Percentiles rank a stretch among this genome's conserved stretches.
Evolutionary conservation across 2,797 vertebrate genomes (phyloP).

Genomic region (Aplochiton taeniatus): DNA sequence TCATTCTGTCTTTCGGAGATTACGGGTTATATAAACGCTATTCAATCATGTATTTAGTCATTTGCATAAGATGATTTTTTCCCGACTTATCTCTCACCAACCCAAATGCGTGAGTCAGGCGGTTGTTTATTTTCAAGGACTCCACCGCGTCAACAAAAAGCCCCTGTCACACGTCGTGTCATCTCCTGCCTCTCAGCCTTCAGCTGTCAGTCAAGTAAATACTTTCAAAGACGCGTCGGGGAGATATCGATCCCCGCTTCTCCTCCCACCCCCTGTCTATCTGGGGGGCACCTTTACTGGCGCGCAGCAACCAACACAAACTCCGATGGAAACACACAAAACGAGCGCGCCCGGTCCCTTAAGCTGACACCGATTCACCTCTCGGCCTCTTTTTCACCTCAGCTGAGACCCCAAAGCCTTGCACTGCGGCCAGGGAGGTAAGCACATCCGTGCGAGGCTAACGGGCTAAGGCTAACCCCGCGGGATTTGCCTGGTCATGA

Average conservation of each 20-base stretch:
- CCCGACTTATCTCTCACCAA: neutral
- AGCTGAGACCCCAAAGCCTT: constrained; percentile 13
- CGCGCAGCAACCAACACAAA: neutral
- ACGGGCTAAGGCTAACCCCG: constrained; percentile 15
- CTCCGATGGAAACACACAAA: constrained; percentile 7
- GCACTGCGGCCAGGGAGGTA: constrained; percentile 6
- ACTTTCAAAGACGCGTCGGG: constrained; percentile 25
- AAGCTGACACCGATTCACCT: neutral
- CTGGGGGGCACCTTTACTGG: constrained; percentile 39
- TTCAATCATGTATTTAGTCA: too few species aligned
- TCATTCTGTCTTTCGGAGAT: too few species aligned
- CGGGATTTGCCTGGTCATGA: constrained; percentile 23
- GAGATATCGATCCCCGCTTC: constrained; percentile 36
- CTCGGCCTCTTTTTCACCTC: constrained; percentile 28
- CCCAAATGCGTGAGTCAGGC: neutral
- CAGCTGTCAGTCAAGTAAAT: constrained; percentile 38
- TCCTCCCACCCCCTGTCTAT: constrained; percentile 32
- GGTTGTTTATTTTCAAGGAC: constrained; percentile 2
- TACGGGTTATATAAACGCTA: too few species aligned
- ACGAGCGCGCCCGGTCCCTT: neutral
- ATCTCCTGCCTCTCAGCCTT: constrained; percentile 7
- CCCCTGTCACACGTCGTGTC: neutral
- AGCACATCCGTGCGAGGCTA: constrained; percentile 22
- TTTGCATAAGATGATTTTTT: too few species aligned
- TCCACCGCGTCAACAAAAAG: constrained; percentile 7